These are phyloP conservation scores for Pristionchus japonicus DNA, from an alignment of 2,888 invertebrate genomes.

Conservation along the genomic window DNA sequence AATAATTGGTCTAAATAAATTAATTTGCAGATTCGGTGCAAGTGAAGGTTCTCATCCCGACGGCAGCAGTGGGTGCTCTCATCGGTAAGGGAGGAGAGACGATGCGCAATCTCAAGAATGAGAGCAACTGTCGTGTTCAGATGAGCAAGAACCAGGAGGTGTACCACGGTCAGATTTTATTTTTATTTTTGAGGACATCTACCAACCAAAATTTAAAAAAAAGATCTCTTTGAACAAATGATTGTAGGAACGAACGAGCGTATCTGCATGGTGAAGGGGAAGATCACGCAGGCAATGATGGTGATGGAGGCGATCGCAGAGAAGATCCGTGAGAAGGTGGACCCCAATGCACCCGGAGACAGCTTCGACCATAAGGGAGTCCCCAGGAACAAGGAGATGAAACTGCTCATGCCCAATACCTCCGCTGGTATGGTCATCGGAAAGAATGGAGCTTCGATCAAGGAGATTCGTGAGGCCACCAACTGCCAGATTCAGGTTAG, in stretches of 20 bases:
- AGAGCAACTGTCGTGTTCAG: conserved; percentile 96
- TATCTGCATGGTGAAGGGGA: conserved; percentile 92
- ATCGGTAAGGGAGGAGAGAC: conserved; percentile 99
- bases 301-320: conserved; percentile 95
- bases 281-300: conserved; percentile 89
- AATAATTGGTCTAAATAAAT: too few species aligned
- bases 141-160: conserved; percentile 99
- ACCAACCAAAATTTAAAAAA: not conserved
- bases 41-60: conserved; percentile 74
- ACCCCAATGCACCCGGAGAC: conserved; percentile 83
- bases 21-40: conserved; percentile 59
- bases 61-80: conserved; percentile 97
- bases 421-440: conserved; percentile 98
- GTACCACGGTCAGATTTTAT: conserved; percentile 88
- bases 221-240: not conserved
- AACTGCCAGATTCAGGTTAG: conserved; percentile 63
- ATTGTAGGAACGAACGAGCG: conserved; percentile 85
- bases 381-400: conserved; percentile 80
- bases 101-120: conserved; percentile 96
- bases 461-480: conserved; percentile 77
- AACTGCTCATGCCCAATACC: conserved; percentile 94
- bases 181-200: not conserved
- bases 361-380: conserved; percentile 72
- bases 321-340: conserved; percentile 94
- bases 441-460: conserved; percentile 94